Evolutionary conservation across 1,140 invertebrate species (phyloP).

Genomic region (Drosophila aff.): DNA sequence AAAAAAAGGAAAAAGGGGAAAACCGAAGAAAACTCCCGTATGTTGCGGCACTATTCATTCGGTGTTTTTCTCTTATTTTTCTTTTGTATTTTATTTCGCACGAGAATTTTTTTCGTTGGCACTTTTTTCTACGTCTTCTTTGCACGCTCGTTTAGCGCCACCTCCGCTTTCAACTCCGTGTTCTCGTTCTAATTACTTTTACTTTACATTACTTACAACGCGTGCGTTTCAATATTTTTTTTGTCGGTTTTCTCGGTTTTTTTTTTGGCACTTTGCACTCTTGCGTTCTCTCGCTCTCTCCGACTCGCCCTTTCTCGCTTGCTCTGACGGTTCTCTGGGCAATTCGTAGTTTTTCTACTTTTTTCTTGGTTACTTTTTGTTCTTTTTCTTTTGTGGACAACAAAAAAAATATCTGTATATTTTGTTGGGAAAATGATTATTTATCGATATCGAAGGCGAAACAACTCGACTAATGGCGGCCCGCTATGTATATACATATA

Average conservation of each 20-base stretch:
- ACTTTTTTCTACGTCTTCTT: constrained; percentile 53
- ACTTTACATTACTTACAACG: constrained; percentile 43
- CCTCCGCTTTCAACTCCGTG: constrained; percentile 45
- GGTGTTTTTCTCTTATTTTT: constrained; percentile 43
- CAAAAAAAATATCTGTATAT: constrained; percentile 36
- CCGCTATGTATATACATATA: constrained; percentile 12
- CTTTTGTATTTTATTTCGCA: constrained; percentile 18
- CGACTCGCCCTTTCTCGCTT: constrained; percentile 8
- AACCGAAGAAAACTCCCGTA: constrained; percentile 29
- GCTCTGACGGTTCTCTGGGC: constrained; percentile 20
- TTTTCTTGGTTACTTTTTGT: constrained; percentile 4
- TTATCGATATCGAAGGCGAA: constrained; percentile 21
- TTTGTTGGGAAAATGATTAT: constrained; percentile 21
- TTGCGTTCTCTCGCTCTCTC: constrained; percentile 22
- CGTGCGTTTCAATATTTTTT: constrained; percentile 37
- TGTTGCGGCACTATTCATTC: constrained; percentile 23
- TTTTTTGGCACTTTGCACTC: constrained; percentile 49
- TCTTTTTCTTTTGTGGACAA: constrained; percentile 17
- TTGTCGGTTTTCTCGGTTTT: constrained; percentile 28
- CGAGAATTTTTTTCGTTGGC: constrained; percentile 23
- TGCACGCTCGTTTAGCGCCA: constrained; percentile 2
- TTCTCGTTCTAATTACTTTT: constrained; percentile 69
- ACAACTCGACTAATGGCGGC: constrained; percentile 21
- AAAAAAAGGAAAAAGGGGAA: constrained; percentile 1
- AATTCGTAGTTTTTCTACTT: constrained; percentile 28